Evolutionary conservation across 1,140 invertebrate genomes (phyloP).

Genomic region (Drosophila watanabei): DNA sequence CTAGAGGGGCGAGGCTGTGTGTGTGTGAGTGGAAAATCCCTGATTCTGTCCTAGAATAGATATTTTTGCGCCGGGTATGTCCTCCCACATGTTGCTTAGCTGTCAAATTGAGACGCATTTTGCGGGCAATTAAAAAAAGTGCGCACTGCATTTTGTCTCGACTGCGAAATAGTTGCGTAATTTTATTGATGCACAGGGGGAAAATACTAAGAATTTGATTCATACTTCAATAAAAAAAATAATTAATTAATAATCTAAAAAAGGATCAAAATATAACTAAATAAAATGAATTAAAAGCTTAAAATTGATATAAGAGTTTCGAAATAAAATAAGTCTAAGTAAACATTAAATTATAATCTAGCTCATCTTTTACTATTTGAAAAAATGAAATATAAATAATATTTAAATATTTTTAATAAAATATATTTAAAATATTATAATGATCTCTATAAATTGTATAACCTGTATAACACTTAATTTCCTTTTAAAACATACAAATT

Average conservation of each 20-base stretch:
- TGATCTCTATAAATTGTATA: background rate
- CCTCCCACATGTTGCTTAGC: slow-evolving; percentile 67
- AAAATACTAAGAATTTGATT: rapidly evolving
- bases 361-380: no score
- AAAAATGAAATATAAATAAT: background rate
- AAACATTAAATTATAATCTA: background rate
- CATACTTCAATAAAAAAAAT: background rate
- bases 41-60: slow-evolving; percentile 2
- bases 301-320: background rate
- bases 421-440: no score
- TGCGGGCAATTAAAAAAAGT: slow-evolving; percentile 68
- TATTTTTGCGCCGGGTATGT: slow-evolving; percentile 11
- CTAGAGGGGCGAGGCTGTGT: slow-evolving; percentile 3
- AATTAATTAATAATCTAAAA: background rate
- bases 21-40: slow-evolving; percentile 20
- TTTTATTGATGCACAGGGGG: slow-evolving; percentile 51
- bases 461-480: background rate
- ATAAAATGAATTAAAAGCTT: background rate
- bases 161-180: slow-evolving; percentile 64
- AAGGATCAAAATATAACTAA: background rate
- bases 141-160: slow-evolving; percentile 39
- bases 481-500: background rate
- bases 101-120: slow-evolving; percentile 71
- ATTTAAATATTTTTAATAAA: background rate
- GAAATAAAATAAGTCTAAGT: background rate